These are phyloP conservation scores for Boleophthalmus pectinirostris DNA, from an alignment of 2,113 vertebrate species.

Conservation along the genomic window DNA sequence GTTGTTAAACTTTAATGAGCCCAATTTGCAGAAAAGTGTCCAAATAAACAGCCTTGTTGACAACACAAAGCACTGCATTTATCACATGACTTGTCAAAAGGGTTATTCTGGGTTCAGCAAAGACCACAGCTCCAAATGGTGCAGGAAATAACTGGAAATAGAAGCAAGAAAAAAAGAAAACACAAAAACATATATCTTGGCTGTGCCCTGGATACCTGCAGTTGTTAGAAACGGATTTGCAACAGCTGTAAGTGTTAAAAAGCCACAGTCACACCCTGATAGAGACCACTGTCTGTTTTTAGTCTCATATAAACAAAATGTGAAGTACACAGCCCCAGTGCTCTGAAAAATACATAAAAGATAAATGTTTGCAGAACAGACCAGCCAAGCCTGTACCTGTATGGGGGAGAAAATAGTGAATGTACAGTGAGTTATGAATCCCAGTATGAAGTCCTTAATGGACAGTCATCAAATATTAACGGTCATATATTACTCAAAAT, in stretches of 20 bases:
- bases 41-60: conserved; percentile 62
- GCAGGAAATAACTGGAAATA: conserved; percentile 43
- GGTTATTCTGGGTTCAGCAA: conserved; percentile 52
- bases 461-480: too few relatives aligned
- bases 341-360: background rate
- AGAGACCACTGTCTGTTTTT: conserved; percentile 14
- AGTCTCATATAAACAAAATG: conserved; percentile 3
- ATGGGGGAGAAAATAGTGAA: background rate
- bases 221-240: conserved; percentile 38
- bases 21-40: conserved; percentile 46
- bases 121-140: conserved; percentile 32
- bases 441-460: too few relatives aligned
- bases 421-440: background rate
- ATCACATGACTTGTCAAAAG: conserved; percentile 22
- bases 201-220: conserved; percentile 17
- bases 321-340: background rate
- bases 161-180: conserved; percentile 20
- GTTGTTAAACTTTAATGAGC: conserved; percentile 64
- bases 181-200: background rate
- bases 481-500: too few relatives aligned
- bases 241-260: conserved; percentile 22
- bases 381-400: background rate
- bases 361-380: background rate
- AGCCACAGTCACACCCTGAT: conserved; percentile 33
- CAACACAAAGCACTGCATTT: conserved; percentile 63